phyloP scores from a whole-genome alignment of 2,888 invertebrate species.

The Trachelus stipa region DNA sequence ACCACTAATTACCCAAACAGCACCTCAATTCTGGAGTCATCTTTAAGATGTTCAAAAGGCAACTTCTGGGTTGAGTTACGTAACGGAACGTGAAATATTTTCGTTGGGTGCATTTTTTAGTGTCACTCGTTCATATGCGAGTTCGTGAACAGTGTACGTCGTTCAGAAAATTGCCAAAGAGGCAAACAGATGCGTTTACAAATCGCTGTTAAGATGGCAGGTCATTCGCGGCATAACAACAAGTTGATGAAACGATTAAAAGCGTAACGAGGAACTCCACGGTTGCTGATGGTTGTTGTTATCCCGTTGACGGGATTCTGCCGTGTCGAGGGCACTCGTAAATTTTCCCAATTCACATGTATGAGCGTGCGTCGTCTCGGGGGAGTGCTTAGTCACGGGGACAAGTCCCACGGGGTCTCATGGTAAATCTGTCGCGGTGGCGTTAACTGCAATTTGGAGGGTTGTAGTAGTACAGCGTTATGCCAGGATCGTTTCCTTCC shows the following conservation, averaged over 20 bases:
- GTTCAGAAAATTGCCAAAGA: slow-evolving; percentile 23
- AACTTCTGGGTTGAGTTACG: neutral
- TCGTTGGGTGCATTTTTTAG: neutral
- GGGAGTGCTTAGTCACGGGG: slow-evolving; percentile 58
- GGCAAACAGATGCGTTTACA: slow-evolving; percentile 37
- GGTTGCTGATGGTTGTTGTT: slow-evolving; percentile 53
- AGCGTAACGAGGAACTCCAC: slow-evolving; percentile 55
- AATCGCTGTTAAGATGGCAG: slow-evolving; percentile 41
- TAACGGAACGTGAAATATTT: neutral
- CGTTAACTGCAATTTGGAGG: slow-evolving; percentile 59
- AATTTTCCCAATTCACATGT: slow-evolving; percentile 63
- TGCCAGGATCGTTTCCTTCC: neutral
- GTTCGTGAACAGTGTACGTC: neutral
- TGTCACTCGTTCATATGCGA: neutral
- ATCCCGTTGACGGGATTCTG: slow-evolving; percentile 31
- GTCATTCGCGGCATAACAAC: slow-evolving; percentile 55
- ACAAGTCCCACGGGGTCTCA: slow-evolving; percentile 50
- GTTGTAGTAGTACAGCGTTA: slow-evolving; percentile 22
- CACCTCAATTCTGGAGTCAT: neutral
- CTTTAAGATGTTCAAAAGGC: neutral
- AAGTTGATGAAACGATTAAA: slow-evolving; percentile 65
- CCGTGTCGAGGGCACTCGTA: slow-evolving; percentile 39
- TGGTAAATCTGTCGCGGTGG: slow-evolving; percentile 59
- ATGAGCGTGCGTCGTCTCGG: slow-evolving; percentile 55
- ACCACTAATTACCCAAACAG: neutral